These are phyloP conservation scores for Lobophora halterata DNA, from an alignment of 2,888 invertebrate genomes.

Conservation along the genomic window DNA sequence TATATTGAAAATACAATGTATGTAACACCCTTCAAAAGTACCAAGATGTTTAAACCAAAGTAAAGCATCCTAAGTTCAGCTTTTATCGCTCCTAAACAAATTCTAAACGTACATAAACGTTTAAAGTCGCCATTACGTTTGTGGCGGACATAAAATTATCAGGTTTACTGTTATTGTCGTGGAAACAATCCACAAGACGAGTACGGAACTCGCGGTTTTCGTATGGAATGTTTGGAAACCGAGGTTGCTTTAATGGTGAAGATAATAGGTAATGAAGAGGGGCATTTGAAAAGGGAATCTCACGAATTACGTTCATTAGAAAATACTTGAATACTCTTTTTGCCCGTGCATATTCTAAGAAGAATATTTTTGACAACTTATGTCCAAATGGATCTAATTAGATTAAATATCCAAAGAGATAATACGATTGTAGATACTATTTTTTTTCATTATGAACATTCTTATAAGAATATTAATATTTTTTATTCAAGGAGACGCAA, in stretches of 20 bases:
- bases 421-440: too few species aligned
- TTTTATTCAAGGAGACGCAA: too few species aligned
- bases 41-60: slow-evolving; percentile 25
- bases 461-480: too few species aligned
- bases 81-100: slow-evolving; percentile 48
- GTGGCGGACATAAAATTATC: slow-evolving; percentile 53
- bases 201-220: slow-evolving; percentile 18
- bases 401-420: too few species aligned
- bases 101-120: slow-evolving; percentile 43
- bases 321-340: too few species aligned
- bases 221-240: slow-evolving; percentile 12
- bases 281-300: neutral
- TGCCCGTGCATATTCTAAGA: too few species aligned
- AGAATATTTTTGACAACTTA: too few species aligned
- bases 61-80: slow-evolving; percentile 27
- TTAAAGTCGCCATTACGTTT: slow-evolving; percentile 44
- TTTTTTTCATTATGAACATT: too few species aligned
- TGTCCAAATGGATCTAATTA: too few species aligned
- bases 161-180: slow-evolving; percentile 53
- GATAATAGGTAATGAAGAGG: slow-evolving; percentile 10
- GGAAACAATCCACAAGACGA: slow-evolving; percentile 43
- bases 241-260: slow-evolving; percentile 18
- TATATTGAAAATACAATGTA: too few species aligned
- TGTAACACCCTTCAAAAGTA: slow-evolving; percentile 4
- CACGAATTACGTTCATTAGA: slow-evolving; percentile 3